Evolutionary conservation across 1,140 invertebrate genomes (phyloP).

Genomic region (Drosophila sucinea): DNA sequence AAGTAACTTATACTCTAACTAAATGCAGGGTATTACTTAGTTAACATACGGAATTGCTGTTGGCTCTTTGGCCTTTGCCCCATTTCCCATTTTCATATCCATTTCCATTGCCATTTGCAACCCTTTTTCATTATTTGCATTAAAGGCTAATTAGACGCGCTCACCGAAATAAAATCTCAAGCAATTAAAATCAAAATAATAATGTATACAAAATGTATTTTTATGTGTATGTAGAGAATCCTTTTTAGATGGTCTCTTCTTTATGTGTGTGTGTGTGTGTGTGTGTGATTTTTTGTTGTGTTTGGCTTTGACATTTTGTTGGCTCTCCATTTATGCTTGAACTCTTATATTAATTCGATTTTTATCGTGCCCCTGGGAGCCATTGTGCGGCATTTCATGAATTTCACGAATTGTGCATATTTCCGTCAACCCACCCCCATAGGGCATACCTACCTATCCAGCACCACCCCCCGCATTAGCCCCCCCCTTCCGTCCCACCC

Average conservation of each 20-base stretch:
- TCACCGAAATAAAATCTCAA: constrained; percentile 37
- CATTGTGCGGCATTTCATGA: constrained; percentile 82
- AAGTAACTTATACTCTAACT: neutral
- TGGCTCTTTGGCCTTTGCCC: neutral
- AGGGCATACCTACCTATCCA: neutral
- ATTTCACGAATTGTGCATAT: constrained; percentile 71
- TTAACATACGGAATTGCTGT: neutral
- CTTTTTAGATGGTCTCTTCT: constrained; percentile 6
- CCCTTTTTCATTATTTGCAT: constrained; percentile 28
- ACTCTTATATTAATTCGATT: constrained; percentile 83
- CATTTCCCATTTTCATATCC: neutral
- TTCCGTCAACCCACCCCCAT: constrained; percentile 38
- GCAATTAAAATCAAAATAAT: constrained; percentile 59
- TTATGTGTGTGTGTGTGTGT: constrained; percentile 16
- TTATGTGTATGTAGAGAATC: constrained; percentile 15
- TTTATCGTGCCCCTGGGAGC: constrained; percentile 80
- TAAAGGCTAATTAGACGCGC: constrained; percentile 49
- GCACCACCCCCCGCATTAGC: neutral
- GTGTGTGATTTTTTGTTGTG: constrained; percentile 4
- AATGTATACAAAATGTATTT: constrained; percentile 40
- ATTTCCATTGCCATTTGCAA: constrained; percentile 2
- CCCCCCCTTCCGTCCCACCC: constrained; percentile 43
- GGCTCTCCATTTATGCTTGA: constrained; percentile 63
- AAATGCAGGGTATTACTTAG: neutral
- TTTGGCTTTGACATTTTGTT: constrained; percentile 60